Base-by-base conservation (phyloP, 2,113 vertebrate genomes). In the Corydoras maculifer region DNA sequence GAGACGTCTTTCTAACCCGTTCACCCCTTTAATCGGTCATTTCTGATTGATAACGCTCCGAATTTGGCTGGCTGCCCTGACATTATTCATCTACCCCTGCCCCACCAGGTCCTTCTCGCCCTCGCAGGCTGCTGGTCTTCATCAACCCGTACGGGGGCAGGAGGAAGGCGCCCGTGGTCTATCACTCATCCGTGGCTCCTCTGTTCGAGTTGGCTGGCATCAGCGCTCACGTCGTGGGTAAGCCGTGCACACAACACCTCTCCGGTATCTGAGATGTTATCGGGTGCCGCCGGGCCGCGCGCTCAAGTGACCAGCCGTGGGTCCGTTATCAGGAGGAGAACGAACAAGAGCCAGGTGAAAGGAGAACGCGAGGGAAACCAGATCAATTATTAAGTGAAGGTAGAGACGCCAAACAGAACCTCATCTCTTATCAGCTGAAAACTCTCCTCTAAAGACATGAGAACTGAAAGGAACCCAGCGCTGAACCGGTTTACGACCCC, bases 121-220 rank as follows among this genome's bases (percentile, higher is more conserved):
- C 91, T 7, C 84, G 79, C 63, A 88, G 75, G 73, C 81, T 92
- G 65, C 72, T 93, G 77, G 89, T 92, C 54, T 92, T 93, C 68
- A 90, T 93, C 71, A 93, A 93, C 75, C 92, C 91, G 0, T 88
- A 77, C 63, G 92, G 91, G 61, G 92, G 92, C 10, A 88, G 89
- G 73, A 83, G 83, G 68, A 87, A 77, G 78, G 92, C 86, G 2
- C 80, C 82, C 59, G 55, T 87, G 72, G 89, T 92, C 80, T 93
- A 88, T 69, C 86, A 86, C 62, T 85, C 82, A 13, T 70, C 88
- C 63, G 88, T 90, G 35, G 85, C 87, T 9, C 87, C 89, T 51
- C 78, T 93, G 50, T 92, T 93, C 80, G 87, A 90, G 80, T 86
- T 92, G 81, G 91, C 90, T 51, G 90, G 88, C 15, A 91, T 92